phyloP scores from a whole-genome alignment of 2,888 invertebrate species.

The Molorchus minor region DNA sequence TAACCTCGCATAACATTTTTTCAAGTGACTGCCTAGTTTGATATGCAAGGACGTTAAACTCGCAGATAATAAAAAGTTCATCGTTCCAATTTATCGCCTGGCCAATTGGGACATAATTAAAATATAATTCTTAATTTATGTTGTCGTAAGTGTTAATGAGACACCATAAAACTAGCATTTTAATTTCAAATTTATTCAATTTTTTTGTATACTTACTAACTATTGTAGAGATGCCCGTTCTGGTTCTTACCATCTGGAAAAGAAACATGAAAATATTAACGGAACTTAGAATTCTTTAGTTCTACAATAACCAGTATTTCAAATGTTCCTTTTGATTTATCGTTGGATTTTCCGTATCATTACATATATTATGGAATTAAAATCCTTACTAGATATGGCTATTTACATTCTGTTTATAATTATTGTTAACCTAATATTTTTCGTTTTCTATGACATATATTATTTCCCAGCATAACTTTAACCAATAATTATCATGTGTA shows the following conservation, averaged over 20 bases:
- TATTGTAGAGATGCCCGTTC: constrained; percentile 1
- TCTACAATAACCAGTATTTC: no score
- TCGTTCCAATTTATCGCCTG: background rate
- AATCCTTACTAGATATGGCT: no score
- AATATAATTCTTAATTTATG: background rate
- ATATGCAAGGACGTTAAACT: constrained; percentile 2
- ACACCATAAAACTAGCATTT: background rate
- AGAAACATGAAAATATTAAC: constrained; percentile 18
- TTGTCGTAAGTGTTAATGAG: background rate
- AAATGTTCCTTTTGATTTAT: no score
- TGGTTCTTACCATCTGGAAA: constrained; percentile 29
- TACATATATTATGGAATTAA: no score
- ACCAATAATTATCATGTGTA: no score
- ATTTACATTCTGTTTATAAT: no score
- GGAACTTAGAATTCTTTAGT: no score
- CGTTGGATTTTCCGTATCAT: no score
- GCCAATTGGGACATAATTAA: background rate
- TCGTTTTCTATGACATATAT: no score
- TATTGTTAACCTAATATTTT: no score
- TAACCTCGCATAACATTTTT: constrained; percentile 15
- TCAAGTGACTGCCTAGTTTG: background rate
- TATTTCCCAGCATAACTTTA: no score
- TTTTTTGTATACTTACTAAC: background rate
- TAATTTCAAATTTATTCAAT: background rate
- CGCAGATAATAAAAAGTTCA: background rate